phyloP scores from a whole-genome alignment of 2,113 vertebrate species.

The Ceyx margarethae region DNA sequence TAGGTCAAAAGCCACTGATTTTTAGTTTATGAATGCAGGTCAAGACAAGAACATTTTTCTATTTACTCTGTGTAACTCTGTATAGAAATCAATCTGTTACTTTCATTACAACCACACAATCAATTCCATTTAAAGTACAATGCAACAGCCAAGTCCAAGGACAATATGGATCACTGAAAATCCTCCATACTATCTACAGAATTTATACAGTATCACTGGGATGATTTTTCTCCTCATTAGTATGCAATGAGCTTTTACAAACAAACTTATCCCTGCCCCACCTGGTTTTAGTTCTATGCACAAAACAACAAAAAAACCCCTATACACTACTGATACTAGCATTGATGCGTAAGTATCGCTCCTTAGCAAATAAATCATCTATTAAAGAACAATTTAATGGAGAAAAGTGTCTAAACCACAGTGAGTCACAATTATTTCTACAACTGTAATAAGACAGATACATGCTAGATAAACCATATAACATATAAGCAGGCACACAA shows the following conservation, averaged over 20 bases:
- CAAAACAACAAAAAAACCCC: not conserved
- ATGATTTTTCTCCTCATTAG: slow-evolving; percentile 67
- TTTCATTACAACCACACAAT: slow-evolving; percentile 83
- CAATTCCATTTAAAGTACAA: slow-evolving; percentile 82
- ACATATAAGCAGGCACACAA: not conserved
- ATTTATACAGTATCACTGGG: slow-evolving; percentile 43
- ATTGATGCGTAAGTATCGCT: not conserved
- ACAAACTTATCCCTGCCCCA: not conserved
- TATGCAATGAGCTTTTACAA: slow-evolving; percentile 28
- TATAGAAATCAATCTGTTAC: slow-evolving; percentile 81
- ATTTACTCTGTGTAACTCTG: slow-evolving; percentile 78
- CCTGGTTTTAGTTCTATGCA: not conserved
- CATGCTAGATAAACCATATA: not conserved
- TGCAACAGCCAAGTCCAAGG: slow-evolving; percentile 80
- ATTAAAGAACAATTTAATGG: not conserved
- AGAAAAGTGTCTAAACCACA: not conserved
- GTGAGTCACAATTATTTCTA: not conserved
- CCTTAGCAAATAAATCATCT: not conserved
- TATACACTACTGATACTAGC: not conserved
- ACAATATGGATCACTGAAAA: slow-evolving; percentile 74
- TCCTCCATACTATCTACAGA: slow-evolving; percentile 32
- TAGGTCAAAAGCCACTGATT: slow-evolving; percentile 68
- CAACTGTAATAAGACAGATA: not conserved
- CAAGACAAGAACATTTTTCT: slow-evolving; percentile 78
- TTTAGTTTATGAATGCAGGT: slow-evolving; percentile 75